phyloP scores from a whole-genome alignment of 2,797 vertebrate genomes.

The Falco rusticolus region DNA sequence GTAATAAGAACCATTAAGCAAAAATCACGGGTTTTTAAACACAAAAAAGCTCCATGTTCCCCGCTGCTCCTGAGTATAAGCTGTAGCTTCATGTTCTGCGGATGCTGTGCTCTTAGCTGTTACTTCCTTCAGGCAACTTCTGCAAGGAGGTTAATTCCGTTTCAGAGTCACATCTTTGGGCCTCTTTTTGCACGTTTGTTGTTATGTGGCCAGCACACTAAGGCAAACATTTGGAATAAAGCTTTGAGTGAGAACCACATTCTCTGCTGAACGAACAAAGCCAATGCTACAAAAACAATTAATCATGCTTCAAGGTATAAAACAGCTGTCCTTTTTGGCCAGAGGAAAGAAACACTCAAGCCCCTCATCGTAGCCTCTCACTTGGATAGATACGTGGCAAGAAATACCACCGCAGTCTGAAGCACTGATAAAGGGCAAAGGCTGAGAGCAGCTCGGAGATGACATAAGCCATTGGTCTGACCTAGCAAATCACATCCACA shows the following conservation, averaged over 20 bases:
- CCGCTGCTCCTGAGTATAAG: not conserved
- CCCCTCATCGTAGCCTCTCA: not conserved
- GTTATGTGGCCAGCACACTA: not conserved
- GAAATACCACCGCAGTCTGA: not conserved
- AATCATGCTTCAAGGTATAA: conserved; percentile 2
- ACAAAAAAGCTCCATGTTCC: not conserved
- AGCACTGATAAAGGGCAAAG: conserved; percentile 5
- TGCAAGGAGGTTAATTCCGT: not conserved
- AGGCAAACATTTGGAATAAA: conserved; percentile 21
- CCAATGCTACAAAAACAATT: not conserved
- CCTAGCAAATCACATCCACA: conserved; percentile 22
- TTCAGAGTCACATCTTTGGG: not conserved
- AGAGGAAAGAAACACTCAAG: not conserved
- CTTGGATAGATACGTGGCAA: not conserved
- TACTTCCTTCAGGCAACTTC: not conserved
- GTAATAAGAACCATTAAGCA: not conserved
- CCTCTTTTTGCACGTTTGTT: not conserved
- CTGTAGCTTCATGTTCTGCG: not conserved
- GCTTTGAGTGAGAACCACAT: not conserved
- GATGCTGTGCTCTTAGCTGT: not conserved
- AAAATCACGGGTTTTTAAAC: not conserved
- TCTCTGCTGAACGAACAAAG: not conserved
- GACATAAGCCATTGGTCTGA: conserved; percentile 5
- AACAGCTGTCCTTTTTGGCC: not conserved
- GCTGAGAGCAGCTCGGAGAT: not conserved